Evolutionary conservation across 2,797 vertebrate genomes (phyloP), one percentile per base, ranked within the genome.

Genomic region (Hydrocynus forskahlii): DNA sequence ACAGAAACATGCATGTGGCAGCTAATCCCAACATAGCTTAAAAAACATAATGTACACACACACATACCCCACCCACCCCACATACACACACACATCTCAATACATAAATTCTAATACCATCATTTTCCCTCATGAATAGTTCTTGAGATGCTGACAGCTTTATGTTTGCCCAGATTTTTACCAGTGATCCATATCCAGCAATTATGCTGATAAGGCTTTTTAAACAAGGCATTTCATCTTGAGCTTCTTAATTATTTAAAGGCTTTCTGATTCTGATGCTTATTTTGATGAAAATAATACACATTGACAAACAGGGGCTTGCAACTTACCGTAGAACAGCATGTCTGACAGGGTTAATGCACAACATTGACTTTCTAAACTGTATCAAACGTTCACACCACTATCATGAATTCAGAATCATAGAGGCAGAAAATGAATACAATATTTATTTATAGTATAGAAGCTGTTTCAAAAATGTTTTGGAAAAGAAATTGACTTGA

Each of bases 71-170:
- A 1, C 29, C 72, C 64, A 67, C 35, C 35, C 35, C 35, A 2
- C 35, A 35, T 3, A 35, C 35, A 35, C 35, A 35, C 12, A 25
- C 23, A 21, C 23, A 9, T 60, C 90, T 92, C 91, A 91, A 90
- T 88, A 86, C 80, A 92, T 87, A 91, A 94, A 92, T 91, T 93
- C 92, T 90, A 83, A 93, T 91, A 89, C 87, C 77, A 88, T 87
- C 85, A 91, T 92, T 92, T 89, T 86, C 84, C 86, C 86, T 92
- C 91, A 93, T 93, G 91, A 93, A 93, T 92, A 93, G 91, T 92
- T 89, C 89, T 89, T 93, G 88, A 85, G 81, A 86, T 83, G 64
- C 87, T 90, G 92, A 63, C 93, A 91, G 89, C 84, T 88, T 82
- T 85, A 82, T 71, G 10, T 60, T n/a, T 60, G 57, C 7, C 2